phyloP scores from a whole-genome alignment of 2,888 invertebrate genomes.

The Tachina grossa region DNA sequence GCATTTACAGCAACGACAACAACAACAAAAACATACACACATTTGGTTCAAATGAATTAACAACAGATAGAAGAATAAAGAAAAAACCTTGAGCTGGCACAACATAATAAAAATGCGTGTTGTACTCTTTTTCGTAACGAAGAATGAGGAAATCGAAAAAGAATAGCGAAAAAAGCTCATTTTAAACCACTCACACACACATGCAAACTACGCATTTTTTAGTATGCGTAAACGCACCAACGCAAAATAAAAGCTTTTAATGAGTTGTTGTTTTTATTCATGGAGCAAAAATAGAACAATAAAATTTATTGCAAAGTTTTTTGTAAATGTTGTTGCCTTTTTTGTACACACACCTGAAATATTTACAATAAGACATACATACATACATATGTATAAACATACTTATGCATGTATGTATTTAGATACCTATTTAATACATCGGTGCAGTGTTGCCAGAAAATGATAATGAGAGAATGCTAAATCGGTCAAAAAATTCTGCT shows the following conservation, averaged over 20 bases:
- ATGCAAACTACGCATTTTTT: constrained; percentile 12
- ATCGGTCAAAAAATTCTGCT: too few relatives aligned
- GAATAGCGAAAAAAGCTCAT: constrained; percentile 39
- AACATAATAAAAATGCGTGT: constrained; percentile 73
- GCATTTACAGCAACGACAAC: constrained; percentile 19
- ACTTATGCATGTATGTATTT: neutral
- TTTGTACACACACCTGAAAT: constrained; percentile 51
- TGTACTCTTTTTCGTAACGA: constrained; percentile 31
- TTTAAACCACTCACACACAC: constrained; percentile 24
- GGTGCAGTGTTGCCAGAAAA: too few relatives aligned
- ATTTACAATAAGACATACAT: constrained; percentile 2
- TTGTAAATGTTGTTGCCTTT: constrained; percentile 40
- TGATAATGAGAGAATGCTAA: too few relatives aligned
- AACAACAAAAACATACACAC: constrained; percentile 8
- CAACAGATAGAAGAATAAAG: constrained; percentile 33
- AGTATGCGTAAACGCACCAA: constrained; percentile 50
- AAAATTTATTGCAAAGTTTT: constrained; percentile 62
- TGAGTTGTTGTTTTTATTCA: constrained; percentile 9
- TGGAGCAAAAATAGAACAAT: constrained; percentile 30
- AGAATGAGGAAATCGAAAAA: constrained; percentile 49
- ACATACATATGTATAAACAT: neutral
- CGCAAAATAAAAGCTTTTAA: constrained; percentile 34
- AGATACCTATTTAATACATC: too few relatives aligned
- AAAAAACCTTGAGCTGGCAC: constrained; percentile 73
- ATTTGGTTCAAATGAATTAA: constrained; percentile 29